phyloP scores from a whole-genome alignment of 2,888 invertebrate species.

The Blomia tropicalis region DNA sequence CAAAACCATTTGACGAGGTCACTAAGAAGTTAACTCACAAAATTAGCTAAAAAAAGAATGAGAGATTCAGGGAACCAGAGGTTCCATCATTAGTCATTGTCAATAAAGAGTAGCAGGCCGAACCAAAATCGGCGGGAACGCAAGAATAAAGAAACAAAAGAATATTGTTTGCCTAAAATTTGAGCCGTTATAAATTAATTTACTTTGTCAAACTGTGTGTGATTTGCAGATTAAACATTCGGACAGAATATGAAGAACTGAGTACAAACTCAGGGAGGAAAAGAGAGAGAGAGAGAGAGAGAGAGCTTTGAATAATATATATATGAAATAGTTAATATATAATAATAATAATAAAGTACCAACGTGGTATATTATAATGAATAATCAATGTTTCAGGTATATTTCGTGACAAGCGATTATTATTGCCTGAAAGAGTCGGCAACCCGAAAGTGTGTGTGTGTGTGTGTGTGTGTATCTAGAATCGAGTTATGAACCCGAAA shows the following conservation, averaged over 20 bases:
- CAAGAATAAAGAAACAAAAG: not conserved
- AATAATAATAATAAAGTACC: no score
- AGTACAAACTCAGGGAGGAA: no score
- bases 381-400: not conserved
- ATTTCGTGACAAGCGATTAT: conserved; percentile 9
- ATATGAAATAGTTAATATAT: no score
- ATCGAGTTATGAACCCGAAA: not conserved
- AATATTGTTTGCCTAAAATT: not conserved
- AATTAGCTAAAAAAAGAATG: not conserved
- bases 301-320: no score
- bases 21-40: no score
- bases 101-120: not conserved
- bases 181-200: conserved; percentile 7
- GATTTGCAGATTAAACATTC: not conserved
- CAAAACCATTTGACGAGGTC: no score
- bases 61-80: not conserved
- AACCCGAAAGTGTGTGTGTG: no score
- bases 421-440: no score
- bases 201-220: conserved; percentile 1
- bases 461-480: not conserved
- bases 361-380: not conserved
- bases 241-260: no score
- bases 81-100: conserved; percentile 7
- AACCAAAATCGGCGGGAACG: not conserved
- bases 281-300: no score